phyloP scores from a whole-genome alignment of 2,797 vertebrate genomes.

The Gymnothorax javanicus region DNA sequence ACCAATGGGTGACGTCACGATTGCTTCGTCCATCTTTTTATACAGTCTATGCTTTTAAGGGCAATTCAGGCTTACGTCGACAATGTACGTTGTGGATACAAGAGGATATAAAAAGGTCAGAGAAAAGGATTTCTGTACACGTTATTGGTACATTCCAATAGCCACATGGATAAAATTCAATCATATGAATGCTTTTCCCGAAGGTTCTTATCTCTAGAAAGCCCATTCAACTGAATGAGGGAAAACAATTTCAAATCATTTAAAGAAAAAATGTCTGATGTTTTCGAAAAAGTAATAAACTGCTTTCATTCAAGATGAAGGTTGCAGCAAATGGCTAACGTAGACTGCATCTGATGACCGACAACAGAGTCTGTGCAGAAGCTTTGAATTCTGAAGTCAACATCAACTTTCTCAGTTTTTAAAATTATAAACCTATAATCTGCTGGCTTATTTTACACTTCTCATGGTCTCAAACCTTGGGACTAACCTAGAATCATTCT shows the following conservation, averaged over 20 bases:
- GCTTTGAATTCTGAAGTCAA: neutral
- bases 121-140: neutral
- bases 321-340: neutral
- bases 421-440: neutral
- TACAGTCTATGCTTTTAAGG: constrained; percentile 43
- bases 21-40: no score
- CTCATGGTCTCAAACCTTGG: neutral
- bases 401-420: neutral
- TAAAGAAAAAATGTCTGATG: neutral
- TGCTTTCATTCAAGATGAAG: neutral
- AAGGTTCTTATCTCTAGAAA: neutral
- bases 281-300: neutral
- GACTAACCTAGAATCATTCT: neutral
- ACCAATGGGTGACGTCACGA: no score
- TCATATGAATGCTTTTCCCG: neutral
- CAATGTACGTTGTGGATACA: neutral
- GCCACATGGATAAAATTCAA: neutral
- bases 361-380: neutral
- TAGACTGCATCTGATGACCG: neutral
- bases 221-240: neutral
- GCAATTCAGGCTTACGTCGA: neutral
- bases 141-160: neutral
- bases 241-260: neutral
- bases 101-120: neutral
- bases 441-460: neutral